Conservation (phyloP, 2,888 invertebrate species). For the Tenthredo amoena region DNA sequence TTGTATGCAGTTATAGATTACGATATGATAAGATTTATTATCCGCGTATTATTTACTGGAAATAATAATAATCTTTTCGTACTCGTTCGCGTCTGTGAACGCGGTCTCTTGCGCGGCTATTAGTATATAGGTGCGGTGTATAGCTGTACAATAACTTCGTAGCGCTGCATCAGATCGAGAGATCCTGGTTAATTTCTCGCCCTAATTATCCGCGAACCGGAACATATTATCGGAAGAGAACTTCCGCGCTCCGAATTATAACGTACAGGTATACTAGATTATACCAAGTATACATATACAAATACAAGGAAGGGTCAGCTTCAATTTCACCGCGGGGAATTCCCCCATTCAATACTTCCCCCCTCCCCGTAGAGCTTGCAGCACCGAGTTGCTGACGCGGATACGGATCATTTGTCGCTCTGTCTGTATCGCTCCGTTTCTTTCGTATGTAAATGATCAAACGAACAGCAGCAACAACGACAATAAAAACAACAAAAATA, state of each 20-base stretch:
- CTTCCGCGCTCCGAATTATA: constrained; percentile 69
- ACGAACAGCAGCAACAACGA: neutral
- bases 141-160: neutral
- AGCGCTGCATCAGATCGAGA: neutral
- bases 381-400: neutral
- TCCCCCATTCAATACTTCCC: neutral
- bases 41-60: no score
- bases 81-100: no score
- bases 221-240: constrained; percentile 74
- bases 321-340: neutral
- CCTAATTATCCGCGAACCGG: constrained; percentile 75
- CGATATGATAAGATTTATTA: no score
- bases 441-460: neutral
- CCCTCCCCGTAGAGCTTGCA: no score
- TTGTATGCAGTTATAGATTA: no score
- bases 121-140: neutral
- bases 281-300: neutral
- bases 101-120: no score
- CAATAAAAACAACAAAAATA: neutral
- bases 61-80: no score
- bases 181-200: constrained; percentile 57
- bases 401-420: neutral
- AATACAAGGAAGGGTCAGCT: neutral
- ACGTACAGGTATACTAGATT: neutral
- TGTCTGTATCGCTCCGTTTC: neutral